Evolutionary conservation across 2,888 invertebrate genomes (phyloP).

Genomic region (Harpalus rubripes): DNA sequence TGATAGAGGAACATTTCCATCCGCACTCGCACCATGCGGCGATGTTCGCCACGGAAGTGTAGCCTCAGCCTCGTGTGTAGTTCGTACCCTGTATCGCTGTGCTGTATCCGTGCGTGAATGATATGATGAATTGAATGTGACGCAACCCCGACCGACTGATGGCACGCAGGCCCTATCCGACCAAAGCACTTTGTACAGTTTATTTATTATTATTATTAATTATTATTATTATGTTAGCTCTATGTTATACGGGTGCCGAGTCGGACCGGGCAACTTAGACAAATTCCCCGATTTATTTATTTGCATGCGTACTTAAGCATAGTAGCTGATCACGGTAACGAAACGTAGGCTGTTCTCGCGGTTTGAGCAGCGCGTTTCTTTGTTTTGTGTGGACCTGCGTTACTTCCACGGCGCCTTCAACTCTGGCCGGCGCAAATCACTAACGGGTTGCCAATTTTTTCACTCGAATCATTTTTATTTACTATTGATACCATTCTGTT

Average conservation of each 20-base stretch:
- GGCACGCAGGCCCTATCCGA: constrained; percentile 52
- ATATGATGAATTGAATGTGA: constrained; percentile 69
- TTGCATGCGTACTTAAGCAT: constrained; percentile 72
- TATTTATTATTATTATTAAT: constrained; percentile 72
- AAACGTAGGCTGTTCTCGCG: constrained; percentile 48
- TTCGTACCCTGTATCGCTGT: constrained; percentile 10
- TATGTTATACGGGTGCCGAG: constrained; percentile 60
- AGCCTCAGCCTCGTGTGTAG: constrained; percentile 78
- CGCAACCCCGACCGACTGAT: constrained; percentile 70
- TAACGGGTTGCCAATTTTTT: constrained; percentile 33
- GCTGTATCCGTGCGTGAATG: background rate
- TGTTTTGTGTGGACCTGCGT: constrained; percentile 51
- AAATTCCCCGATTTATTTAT: constrained; percentile 71
- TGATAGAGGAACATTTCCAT: constrained; percentile 87
- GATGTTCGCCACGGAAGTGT: constrained; percentile 88
- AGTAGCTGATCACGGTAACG: constrained; percentile 56
- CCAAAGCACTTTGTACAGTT: constrained; percentile 73
- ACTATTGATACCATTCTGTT: constrained; percentile 42
- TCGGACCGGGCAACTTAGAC: constrained; percentile 62
- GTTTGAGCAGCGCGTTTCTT: constrained; percentile 45
- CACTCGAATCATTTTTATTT: constrained; percentile 9
- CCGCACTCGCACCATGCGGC: constrained; percentile 80
- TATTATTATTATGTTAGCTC: constrained; percentile 48
- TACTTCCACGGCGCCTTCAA: constrained; percentile 12
- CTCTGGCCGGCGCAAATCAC: background rate